These are phyloP conservation scores for Heteromormyrus szaboi DNA, from an alignment of 2,797 vertebrate species.

Conservation along the genomic window DNA sequence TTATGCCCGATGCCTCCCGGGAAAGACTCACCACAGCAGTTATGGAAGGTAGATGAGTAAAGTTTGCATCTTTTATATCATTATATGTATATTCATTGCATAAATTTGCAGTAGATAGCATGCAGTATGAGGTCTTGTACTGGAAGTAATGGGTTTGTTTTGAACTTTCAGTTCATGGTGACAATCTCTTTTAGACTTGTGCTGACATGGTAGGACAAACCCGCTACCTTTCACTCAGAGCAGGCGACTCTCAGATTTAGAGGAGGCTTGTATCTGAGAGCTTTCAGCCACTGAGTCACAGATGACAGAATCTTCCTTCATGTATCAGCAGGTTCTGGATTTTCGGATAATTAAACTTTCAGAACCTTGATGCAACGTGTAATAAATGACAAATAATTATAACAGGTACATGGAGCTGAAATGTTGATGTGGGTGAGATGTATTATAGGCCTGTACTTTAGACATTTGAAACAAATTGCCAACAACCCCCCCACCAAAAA, in stretches of 20 bases:
- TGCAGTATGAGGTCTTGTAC: not conserved
- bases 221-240: not conserved
- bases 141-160: not conserved
- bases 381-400: constrained; percentile 10
- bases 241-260: not conserved
- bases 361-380: not conserved
- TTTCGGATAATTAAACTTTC: not conserved
- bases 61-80: not conserved
- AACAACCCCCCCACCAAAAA: not conserved
- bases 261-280: not conserved
- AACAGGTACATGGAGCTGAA: not conserved
- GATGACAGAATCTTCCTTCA: not conserved
- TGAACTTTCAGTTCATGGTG: not conserved
- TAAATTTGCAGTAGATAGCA: not conserved
- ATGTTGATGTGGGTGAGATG: not conserved
- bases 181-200: not conserved
- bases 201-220: not conserved
- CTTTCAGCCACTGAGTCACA: not conserved
- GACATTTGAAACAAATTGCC: not conserved
- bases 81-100: not conserved
- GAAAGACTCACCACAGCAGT: not conserved
- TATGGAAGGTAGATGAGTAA: not conserved
- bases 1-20: not conserved
- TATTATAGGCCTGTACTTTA: not conserved
- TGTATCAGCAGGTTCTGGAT: not conserved